Evolutionary conservation across 2,113 vertebrate genomes (phyloP).

Genomic region (Dipodomys spectabilis): DNA sequence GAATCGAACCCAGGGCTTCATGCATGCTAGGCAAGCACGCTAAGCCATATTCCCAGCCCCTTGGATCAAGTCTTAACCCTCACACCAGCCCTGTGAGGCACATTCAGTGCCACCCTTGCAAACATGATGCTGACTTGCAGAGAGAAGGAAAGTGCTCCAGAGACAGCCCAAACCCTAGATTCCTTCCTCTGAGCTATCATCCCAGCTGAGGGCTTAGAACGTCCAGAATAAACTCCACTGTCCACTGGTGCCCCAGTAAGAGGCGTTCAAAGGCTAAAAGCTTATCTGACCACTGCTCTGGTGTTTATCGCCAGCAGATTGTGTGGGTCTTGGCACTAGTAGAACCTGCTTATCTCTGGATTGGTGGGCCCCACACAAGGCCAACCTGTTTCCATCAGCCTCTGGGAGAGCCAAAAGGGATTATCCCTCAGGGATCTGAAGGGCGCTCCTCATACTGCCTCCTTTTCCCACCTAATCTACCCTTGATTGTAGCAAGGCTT

Average conservation of each 20-base stretch:
- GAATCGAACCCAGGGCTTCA: too few relatives aligned
- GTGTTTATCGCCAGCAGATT: background rate
- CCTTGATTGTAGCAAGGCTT: background rate
- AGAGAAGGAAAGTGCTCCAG: background rate
- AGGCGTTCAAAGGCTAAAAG: background rate
- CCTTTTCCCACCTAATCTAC: background rate
- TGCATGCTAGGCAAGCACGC: too few relatives aligned
- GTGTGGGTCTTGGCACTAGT: background rate
- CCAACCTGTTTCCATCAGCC: background rate
- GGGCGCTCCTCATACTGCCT: background rate
- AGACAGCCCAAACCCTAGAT: background rate
- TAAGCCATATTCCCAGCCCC: too few relatives aligned
- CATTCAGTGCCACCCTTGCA: background rate
- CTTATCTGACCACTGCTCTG: background rate
- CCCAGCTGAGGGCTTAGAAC: background rate
- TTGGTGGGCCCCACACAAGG: background rate
- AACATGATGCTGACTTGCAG: background rate
- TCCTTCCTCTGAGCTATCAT: background rate
- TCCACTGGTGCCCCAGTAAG: background rate
- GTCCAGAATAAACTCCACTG: background rate
- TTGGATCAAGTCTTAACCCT: background rate
- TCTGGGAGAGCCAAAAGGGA: background rate
- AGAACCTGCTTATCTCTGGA: slow-evolving; percentile 27
- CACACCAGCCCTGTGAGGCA: background rate
- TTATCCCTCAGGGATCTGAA: too few relatives aligned